A percentile compares a stretch with the other conserved stretches of the same genome.
phyloP scores from a whole-genome alignment of 53 echinoderm and acorn worm species.

The Paelopatides confundens region DNA sequence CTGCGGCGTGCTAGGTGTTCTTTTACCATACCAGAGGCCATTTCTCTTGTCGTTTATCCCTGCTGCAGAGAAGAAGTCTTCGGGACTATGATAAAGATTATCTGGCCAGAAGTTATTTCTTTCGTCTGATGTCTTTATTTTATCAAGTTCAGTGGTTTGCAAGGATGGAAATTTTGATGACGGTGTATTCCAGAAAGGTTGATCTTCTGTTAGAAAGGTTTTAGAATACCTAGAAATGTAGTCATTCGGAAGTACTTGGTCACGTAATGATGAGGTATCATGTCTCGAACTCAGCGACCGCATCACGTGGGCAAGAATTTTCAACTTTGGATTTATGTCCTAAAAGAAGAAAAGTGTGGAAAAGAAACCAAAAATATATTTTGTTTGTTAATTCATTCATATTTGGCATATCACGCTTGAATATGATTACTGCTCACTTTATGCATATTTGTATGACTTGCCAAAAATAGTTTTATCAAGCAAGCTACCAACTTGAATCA shows the following conservation, averaged over 20 bases:
- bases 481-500: too few species aligned
- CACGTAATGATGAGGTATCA: constrained; percentile 1
- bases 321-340: constrained; percentile 42
- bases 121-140: neutral
- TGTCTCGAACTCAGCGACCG: constrained; percentile 13
- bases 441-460: too few species aligned
- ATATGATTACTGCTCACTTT: too few species aligned
- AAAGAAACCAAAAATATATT: neutral
- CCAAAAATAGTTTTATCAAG: too few species aligned
- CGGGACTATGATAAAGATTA: neutral
- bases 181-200: neutral
- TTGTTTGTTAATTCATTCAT: too few species aligned
- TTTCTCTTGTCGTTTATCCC: neutral
- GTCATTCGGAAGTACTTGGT: neutral
- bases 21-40: constrained; percentile 46
- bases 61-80: neutral
- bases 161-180: constrained; percentile 34
- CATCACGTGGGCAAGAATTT: constrained; percentile 42
- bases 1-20: neutral
- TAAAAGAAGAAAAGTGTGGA: neutral
- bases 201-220: constrained; percentile 14
- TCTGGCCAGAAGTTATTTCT: constrained; percentile 14
- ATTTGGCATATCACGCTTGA: too few species aligned
- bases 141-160: constrained; percentile 29
- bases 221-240: constrained; percentile 41